Evolutionary conservation across 2,797 vertebrate genomes (phyloP).

Genomic region (Microtus californicus): DNA sequence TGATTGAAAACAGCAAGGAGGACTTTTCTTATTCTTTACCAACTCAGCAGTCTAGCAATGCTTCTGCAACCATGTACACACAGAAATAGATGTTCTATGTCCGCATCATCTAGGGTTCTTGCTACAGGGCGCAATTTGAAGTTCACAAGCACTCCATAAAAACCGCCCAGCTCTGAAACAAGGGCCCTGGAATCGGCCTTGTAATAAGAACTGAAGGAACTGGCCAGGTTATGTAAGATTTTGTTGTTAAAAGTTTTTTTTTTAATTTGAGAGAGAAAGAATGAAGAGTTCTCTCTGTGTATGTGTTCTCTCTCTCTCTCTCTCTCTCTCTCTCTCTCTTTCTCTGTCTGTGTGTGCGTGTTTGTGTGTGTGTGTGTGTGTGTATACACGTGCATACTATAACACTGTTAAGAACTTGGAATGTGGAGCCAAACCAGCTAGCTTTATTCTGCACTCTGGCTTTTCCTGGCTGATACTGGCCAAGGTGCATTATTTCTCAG

Average conservation of each 20-base stretch:
- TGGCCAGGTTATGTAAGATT: not conserved
- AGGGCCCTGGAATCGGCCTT: not conserved
- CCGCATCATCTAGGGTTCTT: not conserved
- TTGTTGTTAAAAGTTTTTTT: not conserved
- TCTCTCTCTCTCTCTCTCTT: not conserved
- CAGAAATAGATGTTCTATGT: not conserved
- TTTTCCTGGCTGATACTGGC: not conserved
- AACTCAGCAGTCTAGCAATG: no score
- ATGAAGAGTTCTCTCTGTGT: not conserved
- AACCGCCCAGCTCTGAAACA: not conserved
- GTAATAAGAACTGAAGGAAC: not conserved
- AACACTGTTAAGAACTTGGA: not conserved
- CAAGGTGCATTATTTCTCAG: not conserved
- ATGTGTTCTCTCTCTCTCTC: not conserved
- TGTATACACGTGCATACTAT: not conserved
- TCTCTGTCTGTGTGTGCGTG: not conserved
- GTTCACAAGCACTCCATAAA: no score
- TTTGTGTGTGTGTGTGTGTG: not conserved
- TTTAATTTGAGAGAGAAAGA: not conserved
- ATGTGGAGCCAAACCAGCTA: not conserved
- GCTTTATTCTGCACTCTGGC: not conserved
- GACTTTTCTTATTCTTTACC: not conserved
- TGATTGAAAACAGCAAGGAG: not conserved
- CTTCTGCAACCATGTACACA: not conserved
- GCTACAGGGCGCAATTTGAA: no score